Base-by-base conservation (phyloP, 2,113 vertebrate species). In the Xenopus borealis region DNA sequence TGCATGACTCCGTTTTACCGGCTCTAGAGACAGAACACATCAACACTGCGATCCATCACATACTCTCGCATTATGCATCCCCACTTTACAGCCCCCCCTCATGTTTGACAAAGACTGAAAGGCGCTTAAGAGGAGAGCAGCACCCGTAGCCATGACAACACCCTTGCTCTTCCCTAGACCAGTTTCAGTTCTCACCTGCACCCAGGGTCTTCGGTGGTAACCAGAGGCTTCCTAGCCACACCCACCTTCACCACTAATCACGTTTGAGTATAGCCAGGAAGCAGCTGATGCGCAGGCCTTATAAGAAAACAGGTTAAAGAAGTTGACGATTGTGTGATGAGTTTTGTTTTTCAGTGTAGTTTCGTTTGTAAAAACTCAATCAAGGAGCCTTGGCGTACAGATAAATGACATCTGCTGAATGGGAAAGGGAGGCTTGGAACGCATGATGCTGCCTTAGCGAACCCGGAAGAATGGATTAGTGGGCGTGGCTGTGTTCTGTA, bases 1-100 rank as follows among this genome's bases (percentile, higher is more conserved):
- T 99, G 97, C 97, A 99, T 98, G 72, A 66, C 81, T 83, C 78
- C 75, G 62, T 72, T 47, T 64, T 57, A 66, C 18, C 9, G 46
- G 10, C 66, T 76, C 27, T 12, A 61, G 20, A 23, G 13, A 62
- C 6, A 75, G 10, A 17, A 72, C 20, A 63, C 7, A 46, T 1
- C 23, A 33, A 46, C 63, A 40, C 1, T 4, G 14, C 7, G 12
- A 23, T 18, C 18, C 59, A 62, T 13, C 27, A 3, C 27, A n/a
- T 17, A 59, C 6, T 55, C 12, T 55, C 52, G 52, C n/a, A 18
- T 59, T 59, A 40, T 9, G 33, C 33, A 40, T 6, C 33, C 33
- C 33, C 18, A 59, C 57, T 19, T 59, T 19, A 17, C 17, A 59
- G 10, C 44, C 44, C 4, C 23, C 23, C 1, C 52, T 58, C 17